A percentile compares a stretch with the other conserved stretches of the same genome.
Conservation (phyloP, 2,888 invertebrate species). For the Ennomos quercinarius region DNA sequence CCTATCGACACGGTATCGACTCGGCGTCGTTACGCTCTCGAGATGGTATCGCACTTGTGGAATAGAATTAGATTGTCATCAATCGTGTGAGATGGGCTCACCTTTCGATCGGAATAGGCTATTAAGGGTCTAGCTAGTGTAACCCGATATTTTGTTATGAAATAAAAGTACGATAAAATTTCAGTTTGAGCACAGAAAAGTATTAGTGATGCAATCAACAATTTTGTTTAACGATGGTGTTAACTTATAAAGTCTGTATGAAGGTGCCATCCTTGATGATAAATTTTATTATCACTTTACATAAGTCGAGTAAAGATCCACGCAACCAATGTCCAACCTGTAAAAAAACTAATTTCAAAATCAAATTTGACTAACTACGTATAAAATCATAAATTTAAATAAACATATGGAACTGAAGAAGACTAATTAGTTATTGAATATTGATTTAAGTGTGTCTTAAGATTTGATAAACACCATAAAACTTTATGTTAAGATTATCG, state of each 20-base stretch:
- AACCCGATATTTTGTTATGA: conserved; percentile 4
- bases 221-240: too few species aligned
- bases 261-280: neutral
- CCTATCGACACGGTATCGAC: conserved; percentile 39
- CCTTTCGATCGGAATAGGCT: conserved; percentile 21
- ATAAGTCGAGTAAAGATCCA: neutral
- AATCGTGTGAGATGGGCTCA: conserved; percentile 20
- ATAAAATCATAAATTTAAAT: neutral
- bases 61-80: conserved; percentile 42
- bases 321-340: neutral
- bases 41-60: conserved; percentile 39
- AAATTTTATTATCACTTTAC: conserved; percentile 1
- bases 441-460: conserved; percentile 28
- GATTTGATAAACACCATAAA: conserved; percentile 36
- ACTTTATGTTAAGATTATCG: conserved; percentile 34
- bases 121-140: conserved; percentile 7
- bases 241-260: too few species aligned
- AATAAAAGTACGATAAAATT: too few species aligned
- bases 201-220: too few species aligned
- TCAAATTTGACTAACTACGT: too few species aligned
- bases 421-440: conserved; percentile 28
- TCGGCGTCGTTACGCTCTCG: conserved; percentile 34
- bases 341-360: too few species aligned
- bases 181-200: too few species aligned
- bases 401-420: conserved; percentile 4